Evolutionary conservation across 2,888 invertebrate species (phyloP), one percentile per base, ranked within the genome.

Genomic region (Melitaea athalia): DNA sequence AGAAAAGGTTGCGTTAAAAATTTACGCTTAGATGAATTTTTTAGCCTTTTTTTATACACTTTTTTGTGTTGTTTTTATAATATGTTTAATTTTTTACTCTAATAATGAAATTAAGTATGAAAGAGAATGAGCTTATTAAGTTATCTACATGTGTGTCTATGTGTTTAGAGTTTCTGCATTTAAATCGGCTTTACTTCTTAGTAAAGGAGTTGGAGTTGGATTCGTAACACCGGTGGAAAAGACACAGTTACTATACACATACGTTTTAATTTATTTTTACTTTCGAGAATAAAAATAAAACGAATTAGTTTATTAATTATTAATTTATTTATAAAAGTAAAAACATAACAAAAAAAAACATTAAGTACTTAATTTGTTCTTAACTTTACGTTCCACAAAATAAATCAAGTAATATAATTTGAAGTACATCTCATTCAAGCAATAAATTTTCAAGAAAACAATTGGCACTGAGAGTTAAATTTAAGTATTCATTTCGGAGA

Each of bases 1-100:
- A 47, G 31, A 64, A 59, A 66, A 64, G 68, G 72, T 64, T 68
- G 64, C 50, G 63, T 60, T 71, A 61, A 65, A 63, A 59, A 47
- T 61, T 42, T 38, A 42, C n/a, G 57, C 53, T 55, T 55, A 57
- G 57, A 38, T 42, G 3, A 15, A 57, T 42, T 42, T 15, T 15
- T 42, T 42, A 42, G 42, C 57, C 15, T 42, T 57, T 57, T 57
- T 57, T 57, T 38, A 38, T n/a, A 8, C 38, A 33, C 14, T 38
- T 57, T 38, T 31, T n/a, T 14, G 14, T 49, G 14, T 49, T 49
- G 47, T n/a, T n/a, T n/a, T 49, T n/a, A n/a, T 49, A 6, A 14
- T 45, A 45, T 45, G 0, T 14, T n/a, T 6, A 49, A 3, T 57
- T 15, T 57, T 57, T 52, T 24, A 10, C 8, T 38, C 38, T 38